Percentiles rank a stretch among this genome's conserved stretches.
phyloP scores from a whole-genome alignment of 23 tunicate species.

The Halocynthia aurantium region DNA sequence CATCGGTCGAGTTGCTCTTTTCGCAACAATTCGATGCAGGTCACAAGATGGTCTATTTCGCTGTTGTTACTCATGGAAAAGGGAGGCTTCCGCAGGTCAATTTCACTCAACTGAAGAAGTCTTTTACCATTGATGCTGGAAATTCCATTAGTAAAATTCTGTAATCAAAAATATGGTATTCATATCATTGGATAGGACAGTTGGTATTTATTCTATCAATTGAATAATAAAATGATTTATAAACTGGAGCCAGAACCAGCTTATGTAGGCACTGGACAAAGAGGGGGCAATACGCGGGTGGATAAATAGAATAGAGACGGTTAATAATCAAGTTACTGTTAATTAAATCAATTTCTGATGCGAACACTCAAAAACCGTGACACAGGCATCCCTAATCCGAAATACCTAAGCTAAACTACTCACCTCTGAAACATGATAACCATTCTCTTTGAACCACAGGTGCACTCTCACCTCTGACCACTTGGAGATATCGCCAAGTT shows the following conservation, averaged over 20 bases:
- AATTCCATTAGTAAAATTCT: neutral
- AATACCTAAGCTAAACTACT: neutral
- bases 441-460: constrained; percentile 40
- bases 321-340: no score
- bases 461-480: constrained; percentile 44
- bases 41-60: constrained; percentile 50
- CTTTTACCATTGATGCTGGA: constrained; percentile 33
- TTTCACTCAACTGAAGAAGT: constrained; percentile 11
- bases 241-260: neutral
- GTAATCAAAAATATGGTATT: no score
- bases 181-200: neutral
- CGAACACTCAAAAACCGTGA: no score
- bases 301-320: no score
- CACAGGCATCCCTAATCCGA: neutral
- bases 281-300: no score
- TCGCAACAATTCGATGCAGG: constrained; percentile 38
- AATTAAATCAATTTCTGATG: no score
- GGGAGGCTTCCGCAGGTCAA: constrained; percentile 36
- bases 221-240: neutral
- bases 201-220: neutral
- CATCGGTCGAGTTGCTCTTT: constrained; percentile 39
- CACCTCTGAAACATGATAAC: constrained; percentile 41
- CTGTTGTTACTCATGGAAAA: constrained; percentile 27
- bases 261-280: no score
- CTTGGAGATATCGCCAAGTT: constrained; percentile 27